phyloP scores from a whole-genome alignment of 2,797 vertebrate genomes.

The Sciurus vulgaris region DNA sequence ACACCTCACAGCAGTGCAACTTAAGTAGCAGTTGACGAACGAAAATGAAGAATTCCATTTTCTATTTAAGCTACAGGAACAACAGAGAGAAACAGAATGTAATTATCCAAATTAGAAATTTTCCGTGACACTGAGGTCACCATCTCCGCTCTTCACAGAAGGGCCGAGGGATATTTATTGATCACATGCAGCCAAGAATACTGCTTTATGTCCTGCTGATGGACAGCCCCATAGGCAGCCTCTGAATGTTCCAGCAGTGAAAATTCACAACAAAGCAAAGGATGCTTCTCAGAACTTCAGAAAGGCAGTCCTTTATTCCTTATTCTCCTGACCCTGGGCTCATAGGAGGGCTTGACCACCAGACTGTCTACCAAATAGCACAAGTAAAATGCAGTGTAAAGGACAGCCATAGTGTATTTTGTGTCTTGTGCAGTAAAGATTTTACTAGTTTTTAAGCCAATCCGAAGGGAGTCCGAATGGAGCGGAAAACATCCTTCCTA shows the following conservation, averaged over 20 bases:
- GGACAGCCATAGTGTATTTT: not conserved
- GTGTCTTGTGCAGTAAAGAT: not conserved
- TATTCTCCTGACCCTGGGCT: not conserved
- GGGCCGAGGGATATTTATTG: slow-evolving; percentile 72
- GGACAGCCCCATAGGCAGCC: slow-evolving; percentile 34
- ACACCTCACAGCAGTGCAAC: slow-evolving; percentile 77
- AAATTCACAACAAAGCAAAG: slow-evolving; percentile 19
- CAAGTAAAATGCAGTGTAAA: not conserved
- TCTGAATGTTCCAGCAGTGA: not conserved
- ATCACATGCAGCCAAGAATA: slow-evolving; percentile 65
- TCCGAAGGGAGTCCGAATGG: not conserved
- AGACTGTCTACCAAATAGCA: not conserved
- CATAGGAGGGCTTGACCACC: not conserved
- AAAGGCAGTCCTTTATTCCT: not conserved
- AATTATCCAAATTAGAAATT: slow-evolving; percentile 83
- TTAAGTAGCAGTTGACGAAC: slow-evolving; percentile 72
- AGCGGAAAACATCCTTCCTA: not conserved
- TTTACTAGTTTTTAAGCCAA: not conserved
- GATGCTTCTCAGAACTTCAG: slow-evolving; percentile 8
- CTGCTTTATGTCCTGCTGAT: slow-evolving; percentile 66
- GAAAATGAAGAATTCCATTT: slow-evolving; percentile 80
- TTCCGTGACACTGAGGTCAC: slow-evolving; percentile 80
- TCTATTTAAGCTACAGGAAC: slow-evolving; percentile 79
- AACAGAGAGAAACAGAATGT: slow-evolving; percentile 77
- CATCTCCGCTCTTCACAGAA: slow-evolving; percentile 71